Conservation (phyloP, 2,888 invertebrate species). For the Ferrisia virgata region DNA sequence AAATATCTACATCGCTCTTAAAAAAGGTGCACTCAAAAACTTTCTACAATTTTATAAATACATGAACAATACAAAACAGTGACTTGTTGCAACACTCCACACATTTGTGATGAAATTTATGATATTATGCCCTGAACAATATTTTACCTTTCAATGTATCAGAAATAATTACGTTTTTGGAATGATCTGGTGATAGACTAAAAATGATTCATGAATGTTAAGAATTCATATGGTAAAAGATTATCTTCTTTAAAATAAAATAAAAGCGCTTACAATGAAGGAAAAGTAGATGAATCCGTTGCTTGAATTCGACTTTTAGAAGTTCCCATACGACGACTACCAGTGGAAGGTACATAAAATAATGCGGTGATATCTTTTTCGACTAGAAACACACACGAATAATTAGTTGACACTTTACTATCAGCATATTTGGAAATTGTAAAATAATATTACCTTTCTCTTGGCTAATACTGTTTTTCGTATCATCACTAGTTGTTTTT, state of each 20-base stretch:
- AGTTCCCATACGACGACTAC: neutral
- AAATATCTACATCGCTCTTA: neutral
- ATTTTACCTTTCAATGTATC: conserved; percentile 1
- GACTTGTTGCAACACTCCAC: neutral
- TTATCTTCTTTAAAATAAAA: neutral
- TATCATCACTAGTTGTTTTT: neutral
- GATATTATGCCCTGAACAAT: neutral
- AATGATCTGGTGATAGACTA: conserved; percentile 3
- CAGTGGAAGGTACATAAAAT: neutral
- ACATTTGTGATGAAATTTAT: neutral
- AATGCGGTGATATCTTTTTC: neutral
- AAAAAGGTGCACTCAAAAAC: neutral
- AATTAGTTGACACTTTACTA: neutral
- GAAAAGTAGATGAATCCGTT: neutral
- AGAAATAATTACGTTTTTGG: neutral
- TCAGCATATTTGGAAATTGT: neutral
- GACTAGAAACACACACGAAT: neutral
- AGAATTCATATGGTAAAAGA: neutral
- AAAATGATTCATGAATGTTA: neutral
- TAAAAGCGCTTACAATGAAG: neutral
- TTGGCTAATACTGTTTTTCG: neutral
- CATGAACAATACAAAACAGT: neutral
- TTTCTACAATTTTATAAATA: neutral
- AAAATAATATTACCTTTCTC: neutral
- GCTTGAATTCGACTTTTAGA: neutral